These are phyloP conservation scores for Trilocha varians DNA, from an alignment of 2,888 invertebrate species.

Conservation along the genomic window DNA sequence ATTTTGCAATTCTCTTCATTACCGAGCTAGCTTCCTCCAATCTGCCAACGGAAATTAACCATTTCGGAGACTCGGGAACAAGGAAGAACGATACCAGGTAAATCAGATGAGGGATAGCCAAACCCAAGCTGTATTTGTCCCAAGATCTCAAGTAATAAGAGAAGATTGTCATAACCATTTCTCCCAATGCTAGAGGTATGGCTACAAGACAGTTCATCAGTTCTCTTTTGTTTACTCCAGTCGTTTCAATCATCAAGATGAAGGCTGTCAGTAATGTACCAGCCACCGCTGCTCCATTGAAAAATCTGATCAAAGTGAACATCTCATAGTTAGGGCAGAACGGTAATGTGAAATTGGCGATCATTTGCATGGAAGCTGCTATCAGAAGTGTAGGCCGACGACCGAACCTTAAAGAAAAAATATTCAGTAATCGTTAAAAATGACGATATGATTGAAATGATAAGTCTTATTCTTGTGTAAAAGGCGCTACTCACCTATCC, in stretches of 20 bases:
- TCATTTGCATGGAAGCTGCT: slow-evolving; percentile 76
- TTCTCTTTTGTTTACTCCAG: slow-evolving; percentile 61
- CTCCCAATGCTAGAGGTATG: slow-evolving; percentile 75
- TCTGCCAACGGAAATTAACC: slow-evolving; percentile 79
- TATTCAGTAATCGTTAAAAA: too few relatives aligned
- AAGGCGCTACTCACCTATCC: slow-evolving; percentile 75
- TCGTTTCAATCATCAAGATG: slow-evolving; percentile 74
- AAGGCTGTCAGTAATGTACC: slow-evolving; percentile 82
- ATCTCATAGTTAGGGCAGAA: slow-evolving; percentile 68
- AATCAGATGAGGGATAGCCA: slow-evolving; percentile 69
- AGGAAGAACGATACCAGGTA: slow-evolving; percentile 76
- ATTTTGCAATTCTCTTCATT: slow-evolving; percentile 73
- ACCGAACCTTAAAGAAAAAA: slow-evolving; percentile 72
- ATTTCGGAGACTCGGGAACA: slow-evolving; percentile 83
- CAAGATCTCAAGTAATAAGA: slow-evolving; percentile 76
- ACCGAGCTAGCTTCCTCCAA: slow-evolving; percentile 73
- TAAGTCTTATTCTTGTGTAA: too few relatives aligned
- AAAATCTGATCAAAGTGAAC: slow-evolving; percentile 76
- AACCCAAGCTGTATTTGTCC: slow-evolving; percentile 73
- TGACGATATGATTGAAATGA: too few relatives aligned
- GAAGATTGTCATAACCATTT: slow-evolving; percentile 71
- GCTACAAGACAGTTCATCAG: slow-evolving; percentile 70
- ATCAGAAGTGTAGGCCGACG: slow-evolving; percentile 77
- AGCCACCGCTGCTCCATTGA: slow-evolving; percentile 79
- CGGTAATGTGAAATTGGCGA: slow-evolving; percentile 75